Evolutionary conservation across 2,888 invertebrate species (phyloP).

Genomic region (Eretmocerus hayati): DNA sequence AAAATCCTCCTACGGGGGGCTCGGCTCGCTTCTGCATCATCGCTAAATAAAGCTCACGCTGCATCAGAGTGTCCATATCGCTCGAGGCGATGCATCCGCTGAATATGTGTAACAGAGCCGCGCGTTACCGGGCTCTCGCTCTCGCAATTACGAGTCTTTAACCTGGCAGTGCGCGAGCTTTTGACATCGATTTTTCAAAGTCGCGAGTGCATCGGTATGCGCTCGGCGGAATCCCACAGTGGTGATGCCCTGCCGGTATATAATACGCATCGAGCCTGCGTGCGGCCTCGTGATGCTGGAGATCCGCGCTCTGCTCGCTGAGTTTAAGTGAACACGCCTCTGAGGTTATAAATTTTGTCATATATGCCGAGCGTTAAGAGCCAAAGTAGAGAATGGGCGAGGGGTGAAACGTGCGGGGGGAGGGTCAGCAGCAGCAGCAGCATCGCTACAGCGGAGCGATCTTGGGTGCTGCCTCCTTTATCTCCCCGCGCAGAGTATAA

Average conservation of each 20-base stretch:
- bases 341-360: slow-evolving; percentile 22
- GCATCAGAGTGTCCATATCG: background rate
- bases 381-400: background rate
- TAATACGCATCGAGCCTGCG: background rate
- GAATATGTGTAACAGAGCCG: background rate
- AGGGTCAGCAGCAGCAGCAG: background rate
- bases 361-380: background rate
- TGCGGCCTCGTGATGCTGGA: background rate
- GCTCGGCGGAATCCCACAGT: slow-evolving; percentile 1
- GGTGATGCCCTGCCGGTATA: too few relatives aligned
- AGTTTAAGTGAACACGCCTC: slow-evolving; percentile 19
- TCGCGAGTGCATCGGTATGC: background rate
- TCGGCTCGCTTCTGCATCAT: too few relatives aligned
- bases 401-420: background rate
- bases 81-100: background rate
- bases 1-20: too few relatives aligned
- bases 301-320: background rate
- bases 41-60: background rate
- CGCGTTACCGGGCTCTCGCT: too few relatives aligned
- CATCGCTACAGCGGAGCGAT: background rate
- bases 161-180: background rate
- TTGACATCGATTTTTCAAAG: slow-evolving; percentile 1
- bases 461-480: slow-evolving; percentile 4
- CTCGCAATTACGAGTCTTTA: background rate
- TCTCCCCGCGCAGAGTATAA: background rate